These are phyloP conservation scores for Hesperophylax magnus DNA, from an alignment of 1,140 invertebrate genomes.

Conservation along the genomic window DNA sequence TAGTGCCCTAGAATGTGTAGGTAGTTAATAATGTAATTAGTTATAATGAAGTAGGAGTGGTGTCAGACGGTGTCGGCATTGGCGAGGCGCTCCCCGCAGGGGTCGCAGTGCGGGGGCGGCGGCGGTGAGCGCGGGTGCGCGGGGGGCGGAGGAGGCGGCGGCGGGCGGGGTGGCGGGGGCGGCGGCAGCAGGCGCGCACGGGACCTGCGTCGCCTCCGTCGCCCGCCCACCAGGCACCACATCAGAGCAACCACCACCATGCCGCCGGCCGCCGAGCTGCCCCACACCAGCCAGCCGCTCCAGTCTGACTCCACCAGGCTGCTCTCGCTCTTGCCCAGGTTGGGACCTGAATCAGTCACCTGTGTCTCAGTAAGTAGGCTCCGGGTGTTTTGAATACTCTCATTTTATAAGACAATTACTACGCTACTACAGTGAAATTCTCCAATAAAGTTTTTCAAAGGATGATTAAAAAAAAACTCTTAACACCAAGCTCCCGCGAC, in stretches of 20 bases:
- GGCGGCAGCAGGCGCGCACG: conserved; percentile 59
- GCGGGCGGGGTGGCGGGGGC: conserved; percentile 56
- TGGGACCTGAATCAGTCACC: conserved; percentile 59
- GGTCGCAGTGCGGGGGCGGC: conserved; percentile 58
- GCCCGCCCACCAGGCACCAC: conserved; percentile 55
- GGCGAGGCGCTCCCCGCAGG: conserved; percentile 55
- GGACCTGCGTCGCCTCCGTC: conserved; percentile 58
- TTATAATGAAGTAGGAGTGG: conserved; percentile 8
- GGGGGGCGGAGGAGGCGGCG: conserved; percentile 56
- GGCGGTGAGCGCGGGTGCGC: conserved; percentile 58
- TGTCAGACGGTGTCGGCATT: conserved; percentile 56
- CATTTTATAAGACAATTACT: no score
- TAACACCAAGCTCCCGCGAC: no score
- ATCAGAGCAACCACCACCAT: conserved; percentile 48
- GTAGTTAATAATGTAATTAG: no score
- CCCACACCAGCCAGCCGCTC: conserved; percentile 58
- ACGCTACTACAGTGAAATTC: no score
- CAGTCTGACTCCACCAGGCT: conserved; percentile 60
- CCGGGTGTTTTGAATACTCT: neutral
- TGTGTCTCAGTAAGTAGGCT: conserved; percentile 46
- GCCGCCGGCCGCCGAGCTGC: conserved; percentile 53
- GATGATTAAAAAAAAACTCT: no score
- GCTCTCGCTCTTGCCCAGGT: conserved; percentile 61
- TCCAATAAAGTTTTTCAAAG: no score
- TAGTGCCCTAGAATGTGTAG: no score